Evolutionary conservation across 2,113 vertebrate species (phyloP).

Genomic region (Ceuthmochares aereus): DNA sequence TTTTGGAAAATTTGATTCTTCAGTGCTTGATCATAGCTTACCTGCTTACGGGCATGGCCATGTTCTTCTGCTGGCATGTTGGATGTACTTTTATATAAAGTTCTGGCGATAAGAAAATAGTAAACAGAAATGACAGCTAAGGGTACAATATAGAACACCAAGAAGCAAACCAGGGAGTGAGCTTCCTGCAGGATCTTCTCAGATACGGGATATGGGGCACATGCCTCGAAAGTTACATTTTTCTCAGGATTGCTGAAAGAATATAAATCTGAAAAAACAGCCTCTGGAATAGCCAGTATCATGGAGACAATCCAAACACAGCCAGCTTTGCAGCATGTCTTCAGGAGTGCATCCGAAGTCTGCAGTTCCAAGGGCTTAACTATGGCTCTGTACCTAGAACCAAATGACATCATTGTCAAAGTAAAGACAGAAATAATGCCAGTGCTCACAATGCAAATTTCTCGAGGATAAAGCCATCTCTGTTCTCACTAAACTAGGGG

Average conservation of each 20-base stretch:
- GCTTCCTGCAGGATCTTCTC: conserved; percentile 79
- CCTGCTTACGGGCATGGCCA: conserved; percentile 80
- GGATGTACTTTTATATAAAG: conserved; percentile 80
- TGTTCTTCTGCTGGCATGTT: conserved; percentile 84
- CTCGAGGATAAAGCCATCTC: neutral
- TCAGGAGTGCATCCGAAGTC: conserved; percentile 77
- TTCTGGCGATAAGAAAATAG: conserved; percentile 82
- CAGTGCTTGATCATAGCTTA: conserved; percentile 42
- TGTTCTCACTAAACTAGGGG: neutral
- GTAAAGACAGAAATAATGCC: neutral
- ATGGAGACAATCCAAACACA: conserved; percentile 81
- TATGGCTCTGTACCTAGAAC: conserved; percentile 80
- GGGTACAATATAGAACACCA: conserved; percentile 83
- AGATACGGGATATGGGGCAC: conserved; percentile 80
- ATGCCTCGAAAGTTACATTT: conserved; percentile 77
- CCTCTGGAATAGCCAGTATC: conserved; percentile 81
- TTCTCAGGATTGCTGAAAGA: conserved; percentile 74
- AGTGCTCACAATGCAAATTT: neutral
- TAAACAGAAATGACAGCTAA: conserved; percentile 82
- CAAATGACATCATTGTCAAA: conserved; percentile 14
- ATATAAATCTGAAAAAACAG: conserved; percentile 82
- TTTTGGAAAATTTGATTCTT: neutral
- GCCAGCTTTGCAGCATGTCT: conserved; percentile 81
- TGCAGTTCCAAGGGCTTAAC: conserved; percentile 83
- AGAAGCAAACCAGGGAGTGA: conserved; percentile 81